phyloP scores from a whole-genome alignment of 2,888 invertebrate species.

The Troilus luridus region DNA sequence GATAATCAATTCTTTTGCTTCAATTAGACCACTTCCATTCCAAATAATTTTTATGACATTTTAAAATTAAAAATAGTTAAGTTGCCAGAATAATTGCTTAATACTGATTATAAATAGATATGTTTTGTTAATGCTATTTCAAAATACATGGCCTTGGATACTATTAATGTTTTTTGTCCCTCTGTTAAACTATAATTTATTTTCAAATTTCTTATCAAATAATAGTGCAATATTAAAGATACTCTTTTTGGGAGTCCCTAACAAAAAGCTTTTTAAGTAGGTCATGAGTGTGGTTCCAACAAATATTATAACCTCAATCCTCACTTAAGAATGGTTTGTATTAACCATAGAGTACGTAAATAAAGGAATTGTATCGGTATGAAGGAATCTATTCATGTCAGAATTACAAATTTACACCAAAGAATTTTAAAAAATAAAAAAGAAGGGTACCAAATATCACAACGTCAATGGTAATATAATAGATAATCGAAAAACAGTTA shows the following conservation, averaged over 20 bases:
- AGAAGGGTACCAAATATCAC: too few species aligned
- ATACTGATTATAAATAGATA: constrained; percentile 38
- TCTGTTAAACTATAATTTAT: not conserved
- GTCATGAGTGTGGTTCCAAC: not conserved
- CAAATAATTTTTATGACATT: not conserved
- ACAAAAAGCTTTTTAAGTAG: not conserved
- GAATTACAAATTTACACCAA: too few species aligned
- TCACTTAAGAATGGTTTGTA: not conserved
- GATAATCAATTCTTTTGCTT: not conserved
- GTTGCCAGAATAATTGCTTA: constrained; percentile 30
- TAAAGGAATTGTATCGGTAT: too few species aligned
- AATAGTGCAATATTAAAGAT: not conserved
- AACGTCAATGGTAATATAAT: too few species aligned
- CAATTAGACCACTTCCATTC: constrained; percentile 26
- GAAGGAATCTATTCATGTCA: too few species aligned
- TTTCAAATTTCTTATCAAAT: not conserved
- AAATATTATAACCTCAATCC: not conserved
- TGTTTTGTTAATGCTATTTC: constrained; percentile 42
- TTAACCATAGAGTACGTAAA: too few species aligned
- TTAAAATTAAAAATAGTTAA: constrained; percentile 16
- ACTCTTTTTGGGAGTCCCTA: not conserved
- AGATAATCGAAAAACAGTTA: too few species aligned
- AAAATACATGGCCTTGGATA: constrained; percentile 49
- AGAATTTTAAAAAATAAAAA: too few species aligned
- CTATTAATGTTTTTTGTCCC: not conserved